Percentiles rank a stretch among this genome's conserved stretches.
phyloP scores from a whole-genome alignment of 2,888 invertebrate species.

The Shargacucullia verbasci region DNA sequence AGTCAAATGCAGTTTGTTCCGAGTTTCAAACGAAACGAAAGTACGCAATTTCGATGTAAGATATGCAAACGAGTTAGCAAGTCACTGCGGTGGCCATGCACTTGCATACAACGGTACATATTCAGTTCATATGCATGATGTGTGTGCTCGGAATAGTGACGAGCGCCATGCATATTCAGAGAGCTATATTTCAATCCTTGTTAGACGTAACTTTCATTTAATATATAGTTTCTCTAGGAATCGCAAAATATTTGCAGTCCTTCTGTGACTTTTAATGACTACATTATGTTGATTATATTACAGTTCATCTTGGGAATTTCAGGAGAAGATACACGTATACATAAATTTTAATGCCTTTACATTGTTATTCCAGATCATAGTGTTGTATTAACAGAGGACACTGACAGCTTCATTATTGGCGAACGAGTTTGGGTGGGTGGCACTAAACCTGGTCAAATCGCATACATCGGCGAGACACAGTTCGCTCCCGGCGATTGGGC shows the following conservation, averaged over 20 bases:
- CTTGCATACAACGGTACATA: constrained; percentile 79
- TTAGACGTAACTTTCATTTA: constrained; percentile 60
- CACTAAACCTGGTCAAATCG: constrained; percentile 96
- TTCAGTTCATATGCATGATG: constrained; percentile 76
- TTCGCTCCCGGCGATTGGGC: constrained; percentile 99
- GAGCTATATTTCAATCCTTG: constrained; percentile 64
- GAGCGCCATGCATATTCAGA: constrained; percentile 73
- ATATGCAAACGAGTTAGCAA: constrained; percentile 79
- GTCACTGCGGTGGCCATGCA: constrained; percentile 78
- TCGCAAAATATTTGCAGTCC: constrained; percentile 5
- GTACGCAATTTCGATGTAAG: constrained; percentile 72
- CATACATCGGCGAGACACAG: constrained; percentile 98
- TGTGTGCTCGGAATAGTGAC: constrained; percentile 72
- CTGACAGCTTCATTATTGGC: constrained; percentile 98
- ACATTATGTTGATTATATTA: background rate
- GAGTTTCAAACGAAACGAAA: constrained; percentile 69
- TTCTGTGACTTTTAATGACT: too few species aligned
- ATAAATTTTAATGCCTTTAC: constrained; percentile 33
- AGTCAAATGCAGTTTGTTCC: constrained; percentile 87
- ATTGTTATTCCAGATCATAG: constrained; percentile 92
- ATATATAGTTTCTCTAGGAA: constrained; percentile 43
- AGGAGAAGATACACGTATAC: constrained; percentile 1
- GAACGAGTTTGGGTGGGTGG: constrained; percentile 98
- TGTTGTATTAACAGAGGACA: constrained; percentile 95
- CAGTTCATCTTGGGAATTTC: constrained; percentile 2